Percentiles rank a stretch among this genome's conserved stretches.
Evolutionary conservation across 2,888 invertebrate species (phyloP).

Genomic region (Nysson spinosus): DNA sequence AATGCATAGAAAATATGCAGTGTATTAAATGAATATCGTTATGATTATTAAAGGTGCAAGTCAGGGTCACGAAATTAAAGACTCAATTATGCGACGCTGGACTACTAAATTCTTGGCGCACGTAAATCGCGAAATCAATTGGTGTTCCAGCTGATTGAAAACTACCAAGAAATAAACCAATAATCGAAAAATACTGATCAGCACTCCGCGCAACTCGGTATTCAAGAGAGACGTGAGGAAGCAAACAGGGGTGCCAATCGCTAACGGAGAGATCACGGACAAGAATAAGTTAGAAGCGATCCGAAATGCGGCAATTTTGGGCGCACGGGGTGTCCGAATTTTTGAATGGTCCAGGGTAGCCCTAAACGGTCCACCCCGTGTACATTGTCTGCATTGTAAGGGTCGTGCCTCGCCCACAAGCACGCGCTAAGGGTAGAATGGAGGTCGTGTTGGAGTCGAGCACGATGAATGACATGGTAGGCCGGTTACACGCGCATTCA

Average conservation of each 20-base stretch:
- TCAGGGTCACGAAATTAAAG: no score
- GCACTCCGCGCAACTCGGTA: no score
- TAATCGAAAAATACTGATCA: no score
- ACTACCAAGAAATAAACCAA: no score
- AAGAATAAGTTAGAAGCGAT: slow-evolving; percentile 10
- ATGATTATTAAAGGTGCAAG: no score
- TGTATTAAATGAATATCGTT: no score
- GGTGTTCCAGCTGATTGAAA: no score
- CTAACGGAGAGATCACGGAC: slow-evolving; percentile 24
- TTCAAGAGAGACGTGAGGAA: background rate
- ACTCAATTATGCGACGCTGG: no score
- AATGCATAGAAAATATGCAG: no score
- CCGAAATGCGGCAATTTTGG: slow-evolving; percentile 46
- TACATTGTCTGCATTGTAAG: slow-evolving; percentile 65
- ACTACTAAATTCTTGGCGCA: no score
- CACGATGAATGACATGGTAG: slow-evolving; percentile 54
- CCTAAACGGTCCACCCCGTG: slow-evolving; percentile 65
- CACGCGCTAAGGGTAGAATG: slow-evolving; percentile 56
- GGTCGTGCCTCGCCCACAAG: slow-evolving; percentile 52
- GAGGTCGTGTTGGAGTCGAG: slow-evolving; percentile 32
- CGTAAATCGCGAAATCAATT: no score
- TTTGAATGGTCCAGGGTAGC: slow-evolving; percentile 41
- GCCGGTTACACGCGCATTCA: slow-evolving; percentile 64
- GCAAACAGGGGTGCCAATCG: slow-evolving; percentile 3
- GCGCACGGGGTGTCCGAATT: slow-evolving; percentile 29